Evolutionary conservation across 2,797 vertebrate species (phyloP).

Genomic region (Rhinoraja longicauda): DNA sequence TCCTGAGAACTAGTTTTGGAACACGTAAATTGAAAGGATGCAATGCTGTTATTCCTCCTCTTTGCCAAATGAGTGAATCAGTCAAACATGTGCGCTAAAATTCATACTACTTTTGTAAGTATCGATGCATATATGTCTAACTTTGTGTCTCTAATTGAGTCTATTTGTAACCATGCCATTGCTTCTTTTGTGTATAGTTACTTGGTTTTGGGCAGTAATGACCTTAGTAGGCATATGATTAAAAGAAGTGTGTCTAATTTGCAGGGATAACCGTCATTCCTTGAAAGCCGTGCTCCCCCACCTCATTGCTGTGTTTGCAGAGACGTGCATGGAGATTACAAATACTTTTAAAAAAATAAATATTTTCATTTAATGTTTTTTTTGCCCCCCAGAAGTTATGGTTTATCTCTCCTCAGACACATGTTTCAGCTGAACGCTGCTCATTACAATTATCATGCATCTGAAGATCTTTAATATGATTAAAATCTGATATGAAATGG

Average conservation of each 20-base stretch:
- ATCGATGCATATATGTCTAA: neutral
- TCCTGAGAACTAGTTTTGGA: conserved; percentile 11
- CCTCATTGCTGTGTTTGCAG: neutral
- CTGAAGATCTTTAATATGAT: neutral
- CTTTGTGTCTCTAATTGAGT: neutral
- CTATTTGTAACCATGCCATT: neutral
- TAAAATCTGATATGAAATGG: neutral
- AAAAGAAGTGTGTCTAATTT: neutral
- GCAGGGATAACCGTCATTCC: neutral
- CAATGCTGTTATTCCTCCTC: neutral
- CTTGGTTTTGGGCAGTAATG: neutral
- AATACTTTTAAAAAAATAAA: neutral
- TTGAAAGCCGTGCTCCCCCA: neutral
- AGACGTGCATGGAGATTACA: neutral
- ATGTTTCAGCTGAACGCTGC: neutral
- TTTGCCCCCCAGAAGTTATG: neutral
- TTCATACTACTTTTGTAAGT: neutral
- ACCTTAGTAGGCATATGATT: neutral
- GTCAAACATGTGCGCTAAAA: neutral
- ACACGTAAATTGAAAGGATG: neutral
- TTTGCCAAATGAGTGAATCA: neutral
- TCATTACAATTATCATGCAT: neutral
- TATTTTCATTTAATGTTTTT: neutral
- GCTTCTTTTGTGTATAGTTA: neutral
- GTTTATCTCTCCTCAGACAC: neutral